Percentiles rank a stretch among this genome's conserved stretches.
phyloP scores from a whole-genome alignment of 1,140 invertebrate genomes.

The Amphibalanus amphitrite region DNA sequence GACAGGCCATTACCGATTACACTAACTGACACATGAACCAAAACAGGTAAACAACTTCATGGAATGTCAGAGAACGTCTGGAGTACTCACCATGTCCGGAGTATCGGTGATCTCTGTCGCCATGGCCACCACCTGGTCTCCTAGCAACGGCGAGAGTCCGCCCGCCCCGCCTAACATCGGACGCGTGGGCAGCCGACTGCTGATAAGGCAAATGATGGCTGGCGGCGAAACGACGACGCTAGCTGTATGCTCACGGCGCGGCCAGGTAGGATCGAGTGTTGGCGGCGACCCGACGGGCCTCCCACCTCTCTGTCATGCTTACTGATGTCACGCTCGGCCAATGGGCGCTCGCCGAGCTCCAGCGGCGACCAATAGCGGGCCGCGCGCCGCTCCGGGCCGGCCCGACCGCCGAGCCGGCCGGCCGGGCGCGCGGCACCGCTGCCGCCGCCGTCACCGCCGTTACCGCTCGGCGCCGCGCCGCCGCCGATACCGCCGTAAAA shows the following conservation, averaged over 20 bases:
- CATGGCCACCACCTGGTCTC: neutral
- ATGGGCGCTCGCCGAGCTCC: neutral
- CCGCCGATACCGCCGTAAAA: neutral
- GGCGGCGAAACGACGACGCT: neutral
- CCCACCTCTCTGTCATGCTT: slow-evolving; percentile 1
- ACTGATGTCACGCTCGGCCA: neutral
- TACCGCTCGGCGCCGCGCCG: too few relatives aligned
- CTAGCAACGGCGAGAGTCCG: neutral
- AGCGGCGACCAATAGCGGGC: neutral
- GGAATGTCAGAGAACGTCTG: too few relatives aligned
- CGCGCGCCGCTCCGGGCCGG: neutral
- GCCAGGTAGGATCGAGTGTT: neutral
- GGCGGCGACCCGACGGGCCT: neutral
- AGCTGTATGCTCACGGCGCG: neutral
- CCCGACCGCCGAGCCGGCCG: too few relatives aligned
- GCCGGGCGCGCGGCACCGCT: too few relatives aligned
- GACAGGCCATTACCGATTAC: neutral
- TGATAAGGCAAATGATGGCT: neutral
- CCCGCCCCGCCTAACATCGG: neutral
- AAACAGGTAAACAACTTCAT: neutral
- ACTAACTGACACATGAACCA: neutral
- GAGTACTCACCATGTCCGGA: neutral
- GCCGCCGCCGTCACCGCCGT: too few relatives aligned
- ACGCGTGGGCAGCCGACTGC: neutral
- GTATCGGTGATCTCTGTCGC: neutral